Evolutionary conservation across 2,888 invertebrate genomes (phyloP), one percentile per base, ranked within the genome.

Genomic region (Oscheius sp.): DNA sequence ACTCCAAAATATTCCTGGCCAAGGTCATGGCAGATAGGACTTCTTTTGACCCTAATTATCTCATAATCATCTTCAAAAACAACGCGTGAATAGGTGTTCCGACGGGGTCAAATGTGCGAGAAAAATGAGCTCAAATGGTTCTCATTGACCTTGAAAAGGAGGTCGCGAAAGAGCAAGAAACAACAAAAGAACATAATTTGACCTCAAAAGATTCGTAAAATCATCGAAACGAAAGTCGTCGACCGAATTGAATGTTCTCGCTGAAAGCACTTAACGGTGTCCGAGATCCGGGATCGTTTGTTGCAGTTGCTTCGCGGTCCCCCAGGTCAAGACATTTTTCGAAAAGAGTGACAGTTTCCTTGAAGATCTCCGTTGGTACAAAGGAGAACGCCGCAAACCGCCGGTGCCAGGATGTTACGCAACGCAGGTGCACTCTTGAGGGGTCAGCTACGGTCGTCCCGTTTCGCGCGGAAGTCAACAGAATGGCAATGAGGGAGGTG

Each of bases 401-500:
- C 45, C 31, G 42, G 61, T 61, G 61, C 61, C 61, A 61, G 61
- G 61, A 61, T 45, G 61, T 61, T 61, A 45, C 45, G 61, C 61
- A 61, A 61, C 42, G 45, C 15, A 10, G n/a, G 25, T 61, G 61
- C 61, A 61, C 61, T 61, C 61, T 61, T 61, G 61, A 45, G 61
- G n/a, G 61, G 61, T 61, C 61, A 61, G 42, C 25, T 29, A 4
- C 58, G 61, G 61, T 29, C 27, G 55, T 55, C 55, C 37, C 55
- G 55, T 55, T n/a, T 61, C 45, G 42, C 61, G 61, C 42, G 31
- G 50, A 31, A 42, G 61, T 45, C 61, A 61, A 61, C 61, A 61
- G 45, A 45, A 45, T 45, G 61, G 61, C 45, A 61, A n/a, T 23
- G 50, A 23, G 55, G 50, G 17, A 31, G 10, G 31, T 55, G 15